These are phyloP conservation scores for Sycophila sp. DNA, from an alignment of 1,140 invertebrate genomes.

Conservation along the genomic window DNA sequence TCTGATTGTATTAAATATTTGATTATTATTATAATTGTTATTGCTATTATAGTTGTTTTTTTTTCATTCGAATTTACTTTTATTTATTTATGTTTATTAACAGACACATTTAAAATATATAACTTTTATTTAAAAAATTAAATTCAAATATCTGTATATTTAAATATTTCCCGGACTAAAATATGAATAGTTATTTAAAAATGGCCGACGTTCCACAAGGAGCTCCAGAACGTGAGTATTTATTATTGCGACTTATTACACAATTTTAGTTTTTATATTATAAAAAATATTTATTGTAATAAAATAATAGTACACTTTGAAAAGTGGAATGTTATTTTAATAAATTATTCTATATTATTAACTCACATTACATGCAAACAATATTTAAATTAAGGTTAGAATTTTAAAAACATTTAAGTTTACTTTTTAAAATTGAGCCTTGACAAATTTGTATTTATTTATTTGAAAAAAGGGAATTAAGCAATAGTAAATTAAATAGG, in stretches of 20 bases:
- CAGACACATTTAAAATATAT: background rate
- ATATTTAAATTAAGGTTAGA: background rate
- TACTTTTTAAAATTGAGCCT: too few species aligned
- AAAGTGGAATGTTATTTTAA: too few species aligned
- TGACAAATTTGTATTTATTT: too few species aligned
- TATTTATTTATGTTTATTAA: constrained; percentile 2
- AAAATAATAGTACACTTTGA: background rate
- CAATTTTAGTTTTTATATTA: background rate
- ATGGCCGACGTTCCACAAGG: constrained; percentile 68
- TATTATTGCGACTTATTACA: background rate
- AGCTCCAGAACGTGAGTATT: constrained; percentile 73
- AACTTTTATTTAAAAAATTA: background rate
- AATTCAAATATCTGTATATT: background rate
- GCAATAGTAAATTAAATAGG: too few species aligned
- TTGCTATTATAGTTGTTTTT: too few species aligned
- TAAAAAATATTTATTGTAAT: background rate
- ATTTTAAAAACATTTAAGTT: too few species aligned
- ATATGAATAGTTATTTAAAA: constrained; percentile 37
- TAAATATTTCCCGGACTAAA: background rate
- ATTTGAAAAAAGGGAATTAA: too few species aligned
- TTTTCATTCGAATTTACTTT: too few species aligned
- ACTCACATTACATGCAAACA: background rate
- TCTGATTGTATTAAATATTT: too few species aligned
- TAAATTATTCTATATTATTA: too few species aligned
- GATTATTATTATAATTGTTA: too few species aligned